Base-by-base conservation (phyloP, 1,140 invertebrate genomes). In the Forficula auricularia region DNA sequence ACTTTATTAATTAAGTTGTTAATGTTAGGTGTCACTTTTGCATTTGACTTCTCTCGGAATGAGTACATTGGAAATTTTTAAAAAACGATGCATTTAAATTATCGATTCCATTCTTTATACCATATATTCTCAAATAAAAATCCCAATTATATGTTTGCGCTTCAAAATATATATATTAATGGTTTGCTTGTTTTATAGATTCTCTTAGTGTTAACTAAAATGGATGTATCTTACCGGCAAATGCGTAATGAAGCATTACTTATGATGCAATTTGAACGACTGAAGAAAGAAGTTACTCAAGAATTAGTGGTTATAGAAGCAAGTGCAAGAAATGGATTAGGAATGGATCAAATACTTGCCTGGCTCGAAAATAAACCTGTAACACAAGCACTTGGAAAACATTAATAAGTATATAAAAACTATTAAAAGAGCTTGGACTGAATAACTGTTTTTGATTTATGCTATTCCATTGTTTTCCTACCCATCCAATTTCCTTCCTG, bases 171-270 rank as follows among this genome's bases (percentile, higher is more conserved):
- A n/a, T n/a, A n/a, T n/a, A n/a, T n/a, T n/a, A n/a, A n/a, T n/a
- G n/a, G n/a, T n/a, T n/a, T n/a, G n/a, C n/a, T 27, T 27, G 4
- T 4, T 6, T 27, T 27, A 20, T 51, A 75, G 69, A 67, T 86
- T 48, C 64, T 82, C 14, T 53, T 86, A 39, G 71, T 84, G 0
- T 57, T 87, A 7, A 73, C 76, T 12, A 87, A 86, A 63, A 82
- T 80, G 75, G 82, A 87, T 52, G 71, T 77, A 1, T 79, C 79
- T 9, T 83, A 82, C 57, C 65, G 79, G 15, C 81, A 84, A 57
- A 82, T 83, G 75, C 63, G 80, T 19, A 84, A 85, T 52, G 78
- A 85, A 56, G 78, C 81, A 1, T 55, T 85, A 19, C 60, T 87
- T 2, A 83, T 85, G 75, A 60, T 84, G 42, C 77, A 85, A 56